Evolutionary conservation across 2,113 vertebrate genomes (phyloP), one percentile per base, ranked within the genome.

Genomic region (Phalacrocorax brasilianus): DNA sequence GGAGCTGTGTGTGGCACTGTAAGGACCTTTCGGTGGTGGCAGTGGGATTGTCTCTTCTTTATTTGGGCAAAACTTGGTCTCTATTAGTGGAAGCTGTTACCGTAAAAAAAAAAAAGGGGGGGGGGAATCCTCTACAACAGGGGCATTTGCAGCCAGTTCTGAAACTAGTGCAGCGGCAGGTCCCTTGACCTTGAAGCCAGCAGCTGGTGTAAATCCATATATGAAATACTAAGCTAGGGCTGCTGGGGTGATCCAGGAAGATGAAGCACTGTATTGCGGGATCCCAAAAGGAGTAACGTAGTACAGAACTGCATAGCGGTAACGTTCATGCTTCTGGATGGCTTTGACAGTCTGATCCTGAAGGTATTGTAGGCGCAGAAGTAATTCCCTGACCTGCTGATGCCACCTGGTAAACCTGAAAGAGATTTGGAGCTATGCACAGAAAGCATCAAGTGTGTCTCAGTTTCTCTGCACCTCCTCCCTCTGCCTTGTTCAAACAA

Each of bases 281-380:
- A 11, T 47, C 49, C 49, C 88, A 27, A 3, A 27, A 79, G 53
- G 44, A 22, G 8, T 61, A 21, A 35, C 49, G 12, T 22, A 5
- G n/a, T 11, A 20, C 26, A 53, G 52, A 44, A 7, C 35, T 3
- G 2, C 5, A 3, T 2, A 21, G 52, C 4, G 3, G 14, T 7
- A 2, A 52, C 38, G 10, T 4, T 62, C 30, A 0, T 21, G 56
- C 59, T 44, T 72, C 40, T 72, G 58, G 24, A 5, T 9, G 5
- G 63, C 84, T 76, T 44, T 38, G 62, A 5, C 11, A 24, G 40
- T 24, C 68, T 33, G 56, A 23, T 74, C 84, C 84, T 30, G 7
- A 12, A 45, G 3, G 14, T 6, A 8, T 4, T 28, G 12, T 0
- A 2, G 74, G 44, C 73, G 32, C 91, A 59, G 33, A n/a, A 72